These are phyloP conservation scores for Montipora cactus DNA, from an alignment of 64 coral and sea anemone species.

Conservation along the genomic window DNA sequence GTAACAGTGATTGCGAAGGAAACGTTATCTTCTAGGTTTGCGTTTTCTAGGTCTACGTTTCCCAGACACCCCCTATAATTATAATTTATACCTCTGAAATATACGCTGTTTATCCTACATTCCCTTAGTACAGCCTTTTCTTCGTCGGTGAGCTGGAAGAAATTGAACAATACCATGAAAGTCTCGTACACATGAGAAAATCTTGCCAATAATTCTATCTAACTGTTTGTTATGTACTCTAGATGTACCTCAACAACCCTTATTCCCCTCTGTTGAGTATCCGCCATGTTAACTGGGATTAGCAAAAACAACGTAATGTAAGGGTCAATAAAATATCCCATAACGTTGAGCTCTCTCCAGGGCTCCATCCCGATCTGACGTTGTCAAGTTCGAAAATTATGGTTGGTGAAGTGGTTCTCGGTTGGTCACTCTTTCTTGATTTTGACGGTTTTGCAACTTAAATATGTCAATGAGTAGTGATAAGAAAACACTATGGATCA, in stretches of 20 bases:
- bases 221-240: not conserved
- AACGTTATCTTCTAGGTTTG: too few species aligned
- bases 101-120: conserved; percentile 53
- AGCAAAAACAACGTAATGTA: not conserved
- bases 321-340: not conserved
- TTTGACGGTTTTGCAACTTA: not conserved
- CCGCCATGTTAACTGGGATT: not conserved
- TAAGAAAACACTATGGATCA: conserved; percentile 52
- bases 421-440: not conserved
- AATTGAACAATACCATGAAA: not conserved
- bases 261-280: not conserved
- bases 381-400: too few species aligned
- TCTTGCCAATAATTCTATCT: too few species aligned
- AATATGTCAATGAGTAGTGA: conserved; percentile 43
- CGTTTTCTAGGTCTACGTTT: too few species aligned
- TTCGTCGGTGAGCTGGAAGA: conserved; percentile 53
- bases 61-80: too few species aligned
- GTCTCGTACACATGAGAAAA: not conserved
- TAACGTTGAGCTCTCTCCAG: too few species aligned
- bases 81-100: conserved; percentile 43
- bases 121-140: conserved; percentile 56
- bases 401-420: too few species aligned
- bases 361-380: too few species aligned
- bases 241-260: conserved; percentile 3
- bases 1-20: too few species aligned